A percentile compares a stretch with the other conserved stretches of the same genome.
phyloP scores from a whole-genome alignment of 2,113 vertebrate genomes.

The Lagopus muta region DNA sequence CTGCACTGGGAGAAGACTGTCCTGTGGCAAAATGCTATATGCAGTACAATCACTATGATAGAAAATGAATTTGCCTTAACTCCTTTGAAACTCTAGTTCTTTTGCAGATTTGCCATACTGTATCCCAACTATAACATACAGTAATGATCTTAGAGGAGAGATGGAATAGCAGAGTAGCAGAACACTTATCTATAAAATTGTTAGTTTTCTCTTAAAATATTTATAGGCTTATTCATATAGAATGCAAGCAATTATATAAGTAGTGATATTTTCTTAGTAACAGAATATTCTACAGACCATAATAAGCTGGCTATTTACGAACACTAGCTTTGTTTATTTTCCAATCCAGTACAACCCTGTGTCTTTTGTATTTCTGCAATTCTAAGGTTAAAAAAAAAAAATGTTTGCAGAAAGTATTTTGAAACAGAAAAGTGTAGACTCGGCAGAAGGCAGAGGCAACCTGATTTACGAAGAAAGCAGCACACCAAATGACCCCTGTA shows the following conservation, averaged over 20 bases:
- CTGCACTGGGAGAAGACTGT: conserved; percentile 27
- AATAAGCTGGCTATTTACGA: neutral
- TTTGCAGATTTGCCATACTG: neutral
- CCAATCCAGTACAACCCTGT: neutral
- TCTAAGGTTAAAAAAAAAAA: neutral
- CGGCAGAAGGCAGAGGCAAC: conserved; percentile 38
- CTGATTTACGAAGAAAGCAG: conserved; percentile 54
- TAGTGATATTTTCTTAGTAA: neutral
- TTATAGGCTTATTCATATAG: neutral
- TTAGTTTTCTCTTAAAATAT: neutral
- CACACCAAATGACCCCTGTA: conserved; percentile 26
- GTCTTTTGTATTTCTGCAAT: neutral
- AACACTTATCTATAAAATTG: neutral
- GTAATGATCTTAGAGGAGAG: neutral
- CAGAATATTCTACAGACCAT: neutral
- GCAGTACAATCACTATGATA: neutral
- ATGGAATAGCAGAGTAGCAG: neutral
- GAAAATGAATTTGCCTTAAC: neutral
- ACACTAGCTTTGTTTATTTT: neutral
- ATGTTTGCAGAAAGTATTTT: conserved; percentile 20
- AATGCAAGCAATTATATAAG: neutral
- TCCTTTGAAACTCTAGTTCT: neutral
- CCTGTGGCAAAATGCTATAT: conserved; percentile 38
- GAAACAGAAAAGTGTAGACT: conserved; percentile 55
- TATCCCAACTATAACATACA: neutral